Evolutionary conservation across 2,797 vertebrate species (phyloP), one percentile per base, ranked within the genome.

Genomic region (Dromococcyx pavoninus): DNA sequence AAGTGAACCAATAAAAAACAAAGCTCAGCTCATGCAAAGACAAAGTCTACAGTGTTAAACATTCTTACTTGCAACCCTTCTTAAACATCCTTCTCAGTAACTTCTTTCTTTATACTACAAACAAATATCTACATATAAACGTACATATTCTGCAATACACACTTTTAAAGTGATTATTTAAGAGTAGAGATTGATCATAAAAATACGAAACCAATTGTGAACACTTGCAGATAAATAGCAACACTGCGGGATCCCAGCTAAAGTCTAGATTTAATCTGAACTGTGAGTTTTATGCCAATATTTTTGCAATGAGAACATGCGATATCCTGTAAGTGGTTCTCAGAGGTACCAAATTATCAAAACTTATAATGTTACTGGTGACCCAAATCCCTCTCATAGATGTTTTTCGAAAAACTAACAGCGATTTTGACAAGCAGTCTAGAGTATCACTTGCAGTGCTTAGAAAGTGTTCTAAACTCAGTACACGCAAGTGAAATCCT

Each of bases 1-100:
- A 76, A 91, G 15, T 10, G 5, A 92, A 88, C 25, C 46, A 57
- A 46, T 69, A 33, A 77, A 78, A 77, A 28, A 4, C 39, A 48
- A 50, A 74, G 48, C 10, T 77, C 22, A 57, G n/a, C 22, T 81
- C n/a, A 74, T 0, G 0, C 1, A 0, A 74, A 71, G 48, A 50
- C 35, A 13, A 73, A 76, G 22, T 50, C 58, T 44, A 44, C 15
- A n/a, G 37, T 4, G 13, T 61, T 44, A 57, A 82, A 51, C 28
- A 53, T 50, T 89, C 78, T 72, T 58, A 66, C 30, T 78, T 76
- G n/a, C 81, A 62, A 69, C n/a, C 16, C 10, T 57, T 54, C 33
- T 50, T 33, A 72, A 72, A 75, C 39, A 62, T 24, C 51, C 8
- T 33, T 56, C 25, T 61, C 41, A 7, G 2, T 15, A 67, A n/a